These are phyloP conservation scores for Hypanus sabinus DNA, from an alignment of 2,113 vertebrate species.

Conservation along the genomic window DNA sequence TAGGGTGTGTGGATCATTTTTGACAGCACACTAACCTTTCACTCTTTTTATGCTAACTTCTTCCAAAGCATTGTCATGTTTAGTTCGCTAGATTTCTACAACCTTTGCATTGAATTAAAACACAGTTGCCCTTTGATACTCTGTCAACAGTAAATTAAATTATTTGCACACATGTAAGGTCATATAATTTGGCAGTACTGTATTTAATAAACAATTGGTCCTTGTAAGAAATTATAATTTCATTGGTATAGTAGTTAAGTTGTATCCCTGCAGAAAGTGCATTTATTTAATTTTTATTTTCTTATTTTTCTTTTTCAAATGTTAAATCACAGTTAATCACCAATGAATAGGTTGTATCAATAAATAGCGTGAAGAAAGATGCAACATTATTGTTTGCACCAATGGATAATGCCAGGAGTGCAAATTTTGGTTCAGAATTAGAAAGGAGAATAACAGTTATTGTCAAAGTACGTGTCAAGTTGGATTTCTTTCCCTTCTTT, in stretches of 20 bases:
- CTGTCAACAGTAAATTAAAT: slow-evolving; percentile 54
- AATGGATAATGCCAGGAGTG: background rate
- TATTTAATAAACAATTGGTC: slow-evolving; percentile 54
- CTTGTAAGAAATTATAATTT: slow-evolving; percentile 41
- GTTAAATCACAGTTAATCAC: background rate
- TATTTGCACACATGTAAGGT: slow-evolving; percentile 54
- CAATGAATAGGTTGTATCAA: background rate
- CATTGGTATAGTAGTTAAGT: background rate
- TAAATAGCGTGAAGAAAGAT: background rate
- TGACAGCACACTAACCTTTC: slow-evolving; percentile 59
- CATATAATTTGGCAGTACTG: slow-evolving; percentile 52
- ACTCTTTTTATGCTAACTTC: slow-evolving; percentile 55
- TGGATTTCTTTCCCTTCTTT: too few relatives aligned
- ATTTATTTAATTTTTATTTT: background rate
- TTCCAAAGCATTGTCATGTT: slow-evolving; percentile 48
- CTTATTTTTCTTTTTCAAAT: background rate
- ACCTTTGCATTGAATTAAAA: slow-evolving; percentile 55
- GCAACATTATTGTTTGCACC: background rate
- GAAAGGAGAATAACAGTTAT: too few relatives aligned
- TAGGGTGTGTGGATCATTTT: slow-evolving; percentile 59
- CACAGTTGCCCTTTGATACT: slow-evolving; percentile 49
- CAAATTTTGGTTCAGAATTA: background rate
- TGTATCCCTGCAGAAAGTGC: background rate
- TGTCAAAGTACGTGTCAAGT: background rate
- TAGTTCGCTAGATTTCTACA: slow-evolving; percentile 41